These are phyloP conservation scores for Aegotheles bennettii DNA, from an alignment of 2,113 vertebrate species.

Conservation along the genomic window DNA sequence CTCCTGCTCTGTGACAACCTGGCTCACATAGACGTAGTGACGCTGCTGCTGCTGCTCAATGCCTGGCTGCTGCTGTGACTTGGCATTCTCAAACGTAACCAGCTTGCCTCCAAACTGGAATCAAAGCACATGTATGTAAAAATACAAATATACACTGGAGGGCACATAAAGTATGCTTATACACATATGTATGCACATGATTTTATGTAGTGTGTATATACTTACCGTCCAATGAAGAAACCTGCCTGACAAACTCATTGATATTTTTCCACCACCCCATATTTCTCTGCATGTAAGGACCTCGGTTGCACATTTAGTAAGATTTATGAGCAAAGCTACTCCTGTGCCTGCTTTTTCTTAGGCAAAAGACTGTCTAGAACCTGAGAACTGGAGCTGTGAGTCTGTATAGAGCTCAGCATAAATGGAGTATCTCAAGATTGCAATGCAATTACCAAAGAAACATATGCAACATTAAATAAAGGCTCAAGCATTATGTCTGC, in stretches of 20 bases:
- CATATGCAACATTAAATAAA: background rate
- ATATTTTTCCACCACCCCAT: background rate
- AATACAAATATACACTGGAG: background rate
- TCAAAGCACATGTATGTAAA: background rate
- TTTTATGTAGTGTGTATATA: background rate
- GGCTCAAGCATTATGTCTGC: background rate
- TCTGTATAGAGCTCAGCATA: background rate
- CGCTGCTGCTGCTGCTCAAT: slow-evolving; percentile 67
- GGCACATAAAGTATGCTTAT: rapidly evolving
- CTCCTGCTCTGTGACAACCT: slow-evolving; percentile 89
- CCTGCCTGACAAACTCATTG: background rate
- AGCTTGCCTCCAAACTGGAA: slow-evolving; percentile 93
- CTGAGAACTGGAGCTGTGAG: background rate
- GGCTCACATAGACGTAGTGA: slow-evolving; percentile 83
- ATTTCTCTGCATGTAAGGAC: background rate
- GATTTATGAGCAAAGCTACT: background rate
- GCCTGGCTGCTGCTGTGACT: slow-evolving; percentile 71
- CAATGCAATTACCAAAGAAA: background rate
- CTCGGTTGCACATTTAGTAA: background rate
- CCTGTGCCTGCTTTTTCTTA: background rate
- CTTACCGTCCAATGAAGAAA: background rate
- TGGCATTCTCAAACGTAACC: slow-evolving; percentile 83
- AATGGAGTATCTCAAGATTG: background rate
- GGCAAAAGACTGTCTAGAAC: background rate
- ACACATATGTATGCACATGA: background rate